Evolutionary conservation across 1,140 invertebrate species (phyloP).

Genomic region (Dysdera silvatica): DNA sequence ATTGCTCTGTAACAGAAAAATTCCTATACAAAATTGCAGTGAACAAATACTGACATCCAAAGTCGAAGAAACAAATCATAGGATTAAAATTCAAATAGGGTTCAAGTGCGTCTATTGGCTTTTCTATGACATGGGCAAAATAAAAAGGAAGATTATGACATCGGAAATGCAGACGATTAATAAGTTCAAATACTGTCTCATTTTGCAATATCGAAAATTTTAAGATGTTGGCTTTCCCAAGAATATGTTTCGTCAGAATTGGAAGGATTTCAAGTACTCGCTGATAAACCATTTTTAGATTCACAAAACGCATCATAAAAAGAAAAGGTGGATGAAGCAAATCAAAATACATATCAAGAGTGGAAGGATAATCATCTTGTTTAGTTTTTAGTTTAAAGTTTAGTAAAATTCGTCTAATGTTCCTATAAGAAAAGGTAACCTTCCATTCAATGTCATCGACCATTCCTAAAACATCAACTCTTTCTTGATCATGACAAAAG

Average conservation of each 20-base stretch:
- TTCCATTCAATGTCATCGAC: too few relatives aligned
- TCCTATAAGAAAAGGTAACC: neutral
- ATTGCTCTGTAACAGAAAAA: slow-evolving; percentile 2
- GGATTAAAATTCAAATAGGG: too few relatives aligned
- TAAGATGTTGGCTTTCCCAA: slow-evolving; percentile 6
- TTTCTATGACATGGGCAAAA: neutral
- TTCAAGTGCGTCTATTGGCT: neutral
- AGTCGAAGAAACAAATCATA: neutral
- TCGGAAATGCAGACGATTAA: slow-evolving; percentile 2
- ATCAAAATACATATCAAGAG: slow-evolving; percentile 6
- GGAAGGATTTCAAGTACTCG: neutral
- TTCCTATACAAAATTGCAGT: neutral
- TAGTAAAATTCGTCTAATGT: slow-evolving; percentile 5
- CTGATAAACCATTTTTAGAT: rapidly evolving
- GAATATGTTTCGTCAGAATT: neutral
- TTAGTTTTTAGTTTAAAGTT: too few relatives aligned
- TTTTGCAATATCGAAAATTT: neutral
- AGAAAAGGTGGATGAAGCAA: neutral
- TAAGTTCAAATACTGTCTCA: neutral
- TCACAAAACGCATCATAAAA: neutral
- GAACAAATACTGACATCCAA: slow-evolving; percentile 10
- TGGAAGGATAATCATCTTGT: too few relatives aligned
- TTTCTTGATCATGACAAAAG: too few relatives aligned
- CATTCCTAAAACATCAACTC: too few relatives aligned
- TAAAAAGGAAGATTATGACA: slow-evolving; percentile 3